Percentiles rank a stretch among this genome's conserved stretches.
These are phyloP conservation scores for Dendrocopos noguchii DNA, from an alignment of 2,113 vertebrate species.

Conservation along the genomic window DNA sequence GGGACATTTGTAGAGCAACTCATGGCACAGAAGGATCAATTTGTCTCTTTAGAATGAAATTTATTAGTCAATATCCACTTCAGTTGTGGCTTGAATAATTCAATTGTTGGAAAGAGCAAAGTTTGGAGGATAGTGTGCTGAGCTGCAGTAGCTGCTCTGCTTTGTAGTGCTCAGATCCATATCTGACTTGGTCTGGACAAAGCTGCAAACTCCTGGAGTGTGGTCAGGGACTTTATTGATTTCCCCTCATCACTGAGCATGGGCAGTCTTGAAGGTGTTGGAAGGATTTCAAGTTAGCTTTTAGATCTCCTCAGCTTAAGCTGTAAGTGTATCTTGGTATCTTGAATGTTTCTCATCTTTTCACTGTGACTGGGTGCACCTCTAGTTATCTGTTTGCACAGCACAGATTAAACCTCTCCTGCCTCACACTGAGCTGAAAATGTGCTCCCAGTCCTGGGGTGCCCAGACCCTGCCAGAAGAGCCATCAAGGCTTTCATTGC, in stretches of 20 bases:
- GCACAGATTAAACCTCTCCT: not conserved
- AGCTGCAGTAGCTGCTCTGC: not conserved
- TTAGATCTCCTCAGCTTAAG: not conserved
- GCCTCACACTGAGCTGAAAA: not conserved
- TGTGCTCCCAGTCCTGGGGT: accelerated
- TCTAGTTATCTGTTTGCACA: not conserved
- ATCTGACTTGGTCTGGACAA: not conserved
- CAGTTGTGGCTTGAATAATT: constrained; percentile 4
- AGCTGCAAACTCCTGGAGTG: not conserved
- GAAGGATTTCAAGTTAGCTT: not conserved
- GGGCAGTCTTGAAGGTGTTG: not conserved
- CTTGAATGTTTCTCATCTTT: not conserved
- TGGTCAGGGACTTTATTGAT: not conserved
- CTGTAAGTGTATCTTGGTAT: not conserved
- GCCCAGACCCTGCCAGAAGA: not conserved
- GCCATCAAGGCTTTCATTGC: not conserved
- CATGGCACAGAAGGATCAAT: constrained; percentile 32
- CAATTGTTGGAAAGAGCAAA: not conserved
- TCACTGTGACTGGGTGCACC: not conserved
- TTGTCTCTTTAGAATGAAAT: constrained; percentile 52
- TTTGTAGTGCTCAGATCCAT: not conserved
- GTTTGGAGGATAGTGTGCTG: not conserved
- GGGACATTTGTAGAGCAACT: not conserved
- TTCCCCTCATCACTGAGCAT: not conserved
- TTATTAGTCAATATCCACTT: constrained; percentile 51